phyloP scores from a whole-genome alignment of 2,797 vertebrate species.

The Leptoclinus maculatus region DNA sequence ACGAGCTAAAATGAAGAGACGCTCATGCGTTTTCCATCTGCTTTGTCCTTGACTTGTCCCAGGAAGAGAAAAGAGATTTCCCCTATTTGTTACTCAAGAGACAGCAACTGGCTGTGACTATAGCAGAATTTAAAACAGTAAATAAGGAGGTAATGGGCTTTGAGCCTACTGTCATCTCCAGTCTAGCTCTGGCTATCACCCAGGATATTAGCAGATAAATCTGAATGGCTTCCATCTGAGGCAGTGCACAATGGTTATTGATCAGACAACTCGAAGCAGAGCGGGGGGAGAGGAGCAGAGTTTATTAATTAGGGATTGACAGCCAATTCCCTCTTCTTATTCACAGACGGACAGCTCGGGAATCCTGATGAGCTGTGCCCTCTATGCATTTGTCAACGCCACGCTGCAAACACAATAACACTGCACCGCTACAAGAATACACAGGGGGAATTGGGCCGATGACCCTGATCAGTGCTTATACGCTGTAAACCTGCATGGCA shows the following conservation, averaged over 20 bases:
- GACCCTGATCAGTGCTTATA: conserved; percentile 54
- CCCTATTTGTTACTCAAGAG: conserved; percentile 73
- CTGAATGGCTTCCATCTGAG: conserved; percentile 85
- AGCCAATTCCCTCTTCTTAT: conserved; percentile 86
- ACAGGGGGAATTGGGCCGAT: conserved; percentile 52
- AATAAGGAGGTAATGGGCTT: conserved; percentile 82
- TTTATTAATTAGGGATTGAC: conserved; percentile 93
- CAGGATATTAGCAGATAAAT: conserved; percentile 91
- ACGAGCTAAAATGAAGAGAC: conserved; percentile 58
- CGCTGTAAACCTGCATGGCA: conserved; percentile 48
- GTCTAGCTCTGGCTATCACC: conserved; percentile 78
- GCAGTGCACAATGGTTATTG: conserved; percentile 85
- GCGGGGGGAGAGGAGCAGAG: conserved; percentile 78
- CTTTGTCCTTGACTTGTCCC: conserved; percentile 77
- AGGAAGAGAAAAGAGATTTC: conserved; percentile 64
- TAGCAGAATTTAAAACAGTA: conserved; percentile 84
- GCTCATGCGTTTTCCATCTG: conserved; percentile 56
- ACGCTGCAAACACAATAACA: conserved; percentile 60
- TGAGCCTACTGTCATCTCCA: conserved; percentile 82
- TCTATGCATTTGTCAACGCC: conserved; percentile 56
- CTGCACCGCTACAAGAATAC: conserved; percentile 32
- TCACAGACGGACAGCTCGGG: conserved; percentile 71
- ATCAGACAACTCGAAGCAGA: conserved; percentile 75
- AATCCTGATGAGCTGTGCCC: conserved; percentile 82
- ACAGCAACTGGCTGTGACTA: conserved; percentile 72